Evolutionary conservation across 2,797 vertebrate species (phyloP).

Genomic region (Hemibagrus guttatus): DNA sequence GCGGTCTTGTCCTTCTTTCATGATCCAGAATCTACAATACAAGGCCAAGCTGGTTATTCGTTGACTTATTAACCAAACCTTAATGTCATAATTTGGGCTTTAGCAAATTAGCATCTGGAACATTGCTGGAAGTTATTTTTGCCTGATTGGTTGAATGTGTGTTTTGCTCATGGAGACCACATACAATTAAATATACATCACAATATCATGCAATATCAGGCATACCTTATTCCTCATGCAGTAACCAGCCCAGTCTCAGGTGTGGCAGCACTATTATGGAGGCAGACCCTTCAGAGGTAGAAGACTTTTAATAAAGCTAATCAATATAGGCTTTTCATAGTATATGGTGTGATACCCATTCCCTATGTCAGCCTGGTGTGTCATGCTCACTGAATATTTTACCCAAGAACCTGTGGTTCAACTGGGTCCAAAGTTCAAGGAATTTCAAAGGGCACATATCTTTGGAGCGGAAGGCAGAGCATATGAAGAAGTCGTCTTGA

Average conservation of each 20-base stretch:
- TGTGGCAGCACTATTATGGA: conserved; percentile 78
- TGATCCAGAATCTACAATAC: conserved; percentile 74
- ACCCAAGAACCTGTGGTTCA: conserved; percentile 68
- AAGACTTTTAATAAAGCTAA: conserved; percentile 39
- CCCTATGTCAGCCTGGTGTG: conserved; percentile 56
- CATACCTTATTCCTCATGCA: conserved; percentile 79
- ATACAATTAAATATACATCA: not conserved
- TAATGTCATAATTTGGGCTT: conserved; percentile 20
- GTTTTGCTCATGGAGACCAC: not conserved
- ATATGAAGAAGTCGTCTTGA: conserved; percentile 51
- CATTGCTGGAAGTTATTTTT: not conserved
- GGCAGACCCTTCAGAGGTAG: conserved; percentile 70
- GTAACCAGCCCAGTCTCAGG: conserved; percentile 80
- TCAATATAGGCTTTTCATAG: conserved; percentile 6
- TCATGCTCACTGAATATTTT: conserved; percentile 78
- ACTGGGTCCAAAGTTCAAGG: conserved; percentile 82
- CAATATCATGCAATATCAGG: not conserved
- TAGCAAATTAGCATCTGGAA: not conserved
- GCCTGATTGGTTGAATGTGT: not conserved
- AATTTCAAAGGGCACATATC: conserved; percentile 59
- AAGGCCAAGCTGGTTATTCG: conserved; percentile 55
- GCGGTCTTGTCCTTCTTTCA: conserved; percentile 79
- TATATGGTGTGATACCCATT: conserved; percentile 40
- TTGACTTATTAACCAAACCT: conserved; percentile 65
- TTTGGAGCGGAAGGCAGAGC: conserved; percentile 37